These are phyloP conservation scores for Cyphomyrus discorhynchus DNA, from an alignment of 2,113 vertebrate species.

Conservation along the genomic window DNA sequence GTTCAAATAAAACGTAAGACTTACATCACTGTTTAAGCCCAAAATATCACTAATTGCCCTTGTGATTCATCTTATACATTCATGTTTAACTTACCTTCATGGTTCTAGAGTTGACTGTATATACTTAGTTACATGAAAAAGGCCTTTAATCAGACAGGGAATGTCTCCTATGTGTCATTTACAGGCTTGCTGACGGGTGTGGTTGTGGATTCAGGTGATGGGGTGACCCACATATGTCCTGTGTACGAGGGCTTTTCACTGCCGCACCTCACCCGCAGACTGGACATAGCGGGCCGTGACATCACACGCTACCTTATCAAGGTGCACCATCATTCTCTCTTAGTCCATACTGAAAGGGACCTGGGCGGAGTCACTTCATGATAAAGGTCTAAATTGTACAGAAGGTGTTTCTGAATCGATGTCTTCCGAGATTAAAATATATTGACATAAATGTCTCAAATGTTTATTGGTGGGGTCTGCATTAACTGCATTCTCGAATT, in stretches of 20 bases:
- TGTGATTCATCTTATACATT: background rate
- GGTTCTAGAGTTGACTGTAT: background rate
- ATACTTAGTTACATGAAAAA: background rate
- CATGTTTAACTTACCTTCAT: background rate
- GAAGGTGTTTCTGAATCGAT: background rate
- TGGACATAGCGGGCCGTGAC: slow-evolving; percentile 95
- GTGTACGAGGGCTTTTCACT: slow-evolving; percentile 96
- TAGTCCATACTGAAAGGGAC: background rate
- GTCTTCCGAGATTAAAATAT: background rate
- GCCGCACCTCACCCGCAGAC: slow-evolving; percentile 88
- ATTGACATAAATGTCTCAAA: background rate
- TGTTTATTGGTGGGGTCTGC: background rate
- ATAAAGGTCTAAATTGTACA: background rate
- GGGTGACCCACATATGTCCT: slow-evolving; percentile 94
- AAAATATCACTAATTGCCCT: background rate
- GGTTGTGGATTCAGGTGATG: slow-evolving; percentile 94
- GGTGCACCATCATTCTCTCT: slow-evolving; percentile 49
- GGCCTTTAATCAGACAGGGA: background rate
- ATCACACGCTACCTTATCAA: slow-evolving; percentile 98
- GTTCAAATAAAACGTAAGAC: background rate
- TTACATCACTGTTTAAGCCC: background rate
- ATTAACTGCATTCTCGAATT: background rate
- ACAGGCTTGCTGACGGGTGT: slow-evolving; percentile 90
- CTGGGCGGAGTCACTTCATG: background rate
- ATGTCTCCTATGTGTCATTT: background rate